Base-by-base conservation (phyloP, 2,888 invertebrate species). In the Platycheirus albimanus region DNA sequence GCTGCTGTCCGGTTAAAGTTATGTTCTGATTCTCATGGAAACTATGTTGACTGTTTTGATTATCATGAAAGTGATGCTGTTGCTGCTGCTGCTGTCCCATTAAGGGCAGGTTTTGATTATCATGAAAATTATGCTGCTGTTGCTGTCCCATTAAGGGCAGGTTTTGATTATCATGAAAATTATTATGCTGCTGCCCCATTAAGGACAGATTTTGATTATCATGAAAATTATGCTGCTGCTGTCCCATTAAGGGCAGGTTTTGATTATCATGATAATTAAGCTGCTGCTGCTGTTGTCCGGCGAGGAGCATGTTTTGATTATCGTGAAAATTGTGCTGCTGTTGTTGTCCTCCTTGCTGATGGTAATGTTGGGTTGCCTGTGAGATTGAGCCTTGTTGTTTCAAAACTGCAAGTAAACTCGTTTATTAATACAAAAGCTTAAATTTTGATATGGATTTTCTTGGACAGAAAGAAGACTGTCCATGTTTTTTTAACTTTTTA, bases 301-400 rank as follows among this genome's bases (percentile, higher is more conserved):
- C 74, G 51, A 87, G 49, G 67, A 61, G 52, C 56, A 64, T 85
- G 85, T 79, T 86, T 45, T 75, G 20, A 72, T 45, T 81, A 67
- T 77, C 63, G 43, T 69, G 78, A 36, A 81, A 49, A 49, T 38
- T 76, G 43, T 74, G 88, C 63, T 75, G 89, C 89, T 76, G 87
- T 67, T 85, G 88, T 45, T 74, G 86, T 7, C 79, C 74, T 43
- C 63, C 71, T 15, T 33, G 52, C 49, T 13, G 72, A 45, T 77
- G 83, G 20, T 77, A 77, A 61, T 85, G 86, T 47, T 85, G 85
- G 7, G 74, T 72, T 54, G 84, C 90, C 90, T 91, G 90, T 88
- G 89, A 90, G 88, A 87, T 91, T 89, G 91, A 91, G 88, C 91
- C 92, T 91, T 93, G 94, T 92, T 95, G 94, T 92, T 95, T 95